A percentile compares a stretch with the other conserved stretches of the same genome.
phyloP scores from a whole-genome alignment of 2,113 vertebrate genomes.

The Crotalus viridis region DNA sequence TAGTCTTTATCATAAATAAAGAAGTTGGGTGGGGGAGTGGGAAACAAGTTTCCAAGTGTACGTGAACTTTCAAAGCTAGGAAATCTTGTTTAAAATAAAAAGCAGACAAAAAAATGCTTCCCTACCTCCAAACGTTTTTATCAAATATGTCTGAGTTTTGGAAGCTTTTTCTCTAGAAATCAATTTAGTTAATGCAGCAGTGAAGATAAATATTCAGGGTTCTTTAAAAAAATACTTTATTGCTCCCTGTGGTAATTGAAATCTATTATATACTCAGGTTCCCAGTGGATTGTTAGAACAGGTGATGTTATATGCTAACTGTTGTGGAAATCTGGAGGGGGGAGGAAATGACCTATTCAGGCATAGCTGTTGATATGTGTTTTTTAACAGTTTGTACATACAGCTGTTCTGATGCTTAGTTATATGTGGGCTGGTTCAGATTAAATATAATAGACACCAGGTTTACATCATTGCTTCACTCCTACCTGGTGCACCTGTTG shows the following conservation, averaged over 20 bases:
- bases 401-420: background rate
- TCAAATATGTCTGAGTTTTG: background rate
- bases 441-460: background rate
- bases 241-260: background rate
- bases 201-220: background rate
- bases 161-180: background rate
- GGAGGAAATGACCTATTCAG: background rate
- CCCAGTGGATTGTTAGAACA: background rate
- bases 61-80: background rate
- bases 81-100: background rate
- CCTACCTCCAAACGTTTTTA: too few relatives aligned
- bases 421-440: background rate
- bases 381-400: background rate
- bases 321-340: background rate
- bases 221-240: constrained; percentile 5
- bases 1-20: background rate
- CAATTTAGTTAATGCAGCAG: background rate
- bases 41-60: background rate
- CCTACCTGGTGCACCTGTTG: background rate
- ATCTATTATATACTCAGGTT: constrained; percentile 1
- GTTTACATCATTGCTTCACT: background rate
- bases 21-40: background rate
- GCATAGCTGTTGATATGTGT: background rate
- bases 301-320: background rate
- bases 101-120: background rate